Evolutionary conservation across 2,888 invertebrate species (phyloP), one percentile per base, ranked within the genome.

Genomic region (Drosophila incognita): DNA sequence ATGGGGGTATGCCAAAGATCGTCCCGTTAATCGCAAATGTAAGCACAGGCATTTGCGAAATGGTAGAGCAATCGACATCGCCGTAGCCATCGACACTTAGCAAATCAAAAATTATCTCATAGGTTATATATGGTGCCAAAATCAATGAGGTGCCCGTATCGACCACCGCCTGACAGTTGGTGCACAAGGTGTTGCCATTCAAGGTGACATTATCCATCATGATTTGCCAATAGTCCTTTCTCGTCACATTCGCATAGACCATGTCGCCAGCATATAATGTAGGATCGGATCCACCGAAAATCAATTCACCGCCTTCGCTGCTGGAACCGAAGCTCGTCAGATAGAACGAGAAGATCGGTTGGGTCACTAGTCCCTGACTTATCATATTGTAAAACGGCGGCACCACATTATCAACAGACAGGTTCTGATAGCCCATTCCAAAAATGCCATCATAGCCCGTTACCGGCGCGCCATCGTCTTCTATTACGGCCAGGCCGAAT

Each of bases 221-320:
- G 94, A 99, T 98, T 94, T 99, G 98, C 99, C 99, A 99, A 94
- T 99, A 99, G 70, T 96, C 96, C 93, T 97, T 94, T 72, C 95
- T 94, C 80, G 95, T 94, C 0, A 99, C 96, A 13, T 96, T 95
- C 74, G 97, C 94, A 93, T 98, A 98, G 21, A 77, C 82, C 36
- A 90, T 78, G 4, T 49, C 69, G 24, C 92, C 98, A 64, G 93
- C 94, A 94, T 97, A 99, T 92, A 97, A 96, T 63, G 95, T 94
- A 0, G 97, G 95, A 94, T 99, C 99, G 24, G 97, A 97, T 24
- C 99, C 99, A 82, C 99, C 99, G 79, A 98, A 95, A 90, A 98
- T 96, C 70, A 98, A 94, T 95, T 98, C 97, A 61, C 98, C 98
- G 84, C 97, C 98, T 79, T 94, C 90, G 52, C 94, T 82, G 49